Percentiles rank a stretch among this genome's conserved stretches.
Conservation (phyloP, 2,888 invertebrate species). For the Alsophila aescularia region DNA sequence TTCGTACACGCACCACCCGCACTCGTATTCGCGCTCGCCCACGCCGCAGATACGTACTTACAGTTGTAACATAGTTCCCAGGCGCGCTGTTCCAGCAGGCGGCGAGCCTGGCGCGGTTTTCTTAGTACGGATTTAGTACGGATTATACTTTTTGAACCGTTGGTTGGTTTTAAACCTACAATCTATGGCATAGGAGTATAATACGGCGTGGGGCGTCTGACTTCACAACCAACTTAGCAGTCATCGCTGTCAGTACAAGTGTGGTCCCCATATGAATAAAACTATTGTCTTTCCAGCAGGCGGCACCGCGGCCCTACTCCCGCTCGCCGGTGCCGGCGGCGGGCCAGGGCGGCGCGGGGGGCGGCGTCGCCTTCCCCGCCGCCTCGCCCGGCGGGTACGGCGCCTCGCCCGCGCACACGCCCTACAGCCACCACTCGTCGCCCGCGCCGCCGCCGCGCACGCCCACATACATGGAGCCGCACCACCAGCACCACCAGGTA, state of each 20-base stretch:
- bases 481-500: constrained; percentile 41
- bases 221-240: no score
- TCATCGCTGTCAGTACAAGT: no score
- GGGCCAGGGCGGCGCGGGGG: constrained; percentile 29
- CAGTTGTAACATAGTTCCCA: no score
- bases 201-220: no score
- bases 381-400: constrained; percentile 71
- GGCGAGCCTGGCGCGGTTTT: constrained; percentile 53
- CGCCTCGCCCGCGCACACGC: constrained; percentile 76
- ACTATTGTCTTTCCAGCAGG: constrained; percentile 4
- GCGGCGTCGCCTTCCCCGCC: constrained; percentile 60
- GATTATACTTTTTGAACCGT: neutral
- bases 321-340: constrained; percentile 57
- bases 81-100: constrained; percentile 35
- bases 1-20: constrained; percentile 54
- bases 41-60: constrained; percentile 52
- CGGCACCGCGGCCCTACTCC: constrained; percentile 55
- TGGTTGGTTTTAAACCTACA: no score
- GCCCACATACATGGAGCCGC: constrained; percentile 54
- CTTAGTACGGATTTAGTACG: constrained; percentile 37
- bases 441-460: constrained; percentile 63
- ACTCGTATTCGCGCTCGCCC: constrained; percentile 63
- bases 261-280: no score
- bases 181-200: no score
- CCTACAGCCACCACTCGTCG: constrained; percentile 76